Conservation (phyloP, 1,140 invertebrate genomes). For the Drosophila repleta region DNA sequence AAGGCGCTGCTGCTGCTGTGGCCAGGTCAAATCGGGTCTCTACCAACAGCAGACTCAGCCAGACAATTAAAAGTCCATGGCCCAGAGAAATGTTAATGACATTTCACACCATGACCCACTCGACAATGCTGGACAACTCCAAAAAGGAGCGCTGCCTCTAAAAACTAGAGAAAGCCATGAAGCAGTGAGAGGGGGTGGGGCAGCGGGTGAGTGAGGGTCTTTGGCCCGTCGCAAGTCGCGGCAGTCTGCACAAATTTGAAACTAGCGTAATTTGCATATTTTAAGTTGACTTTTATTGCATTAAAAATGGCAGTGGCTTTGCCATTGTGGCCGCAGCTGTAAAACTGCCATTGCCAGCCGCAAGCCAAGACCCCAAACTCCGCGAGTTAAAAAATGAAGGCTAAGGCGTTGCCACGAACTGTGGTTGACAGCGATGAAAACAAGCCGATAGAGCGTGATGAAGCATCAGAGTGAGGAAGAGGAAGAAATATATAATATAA, state of each 20-base stretch:
- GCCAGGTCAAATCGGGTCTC: conserved; percentile 53
- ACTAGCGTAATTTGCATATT: conserved; percentile 82
- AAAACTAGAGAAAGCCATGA: neutral
- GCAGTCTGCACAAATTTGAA: conserved; percentile 76
- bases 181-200: neutral
- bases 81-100: conserved; percentile 81
- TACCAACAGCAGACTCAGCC: conserved; percentile 44
- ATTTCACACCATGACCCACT: conserved; percentile 43
- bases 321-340: conserved; percentile 71
- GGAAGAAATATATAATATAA: no score
- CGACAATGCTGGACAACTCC: conserved; percentile 14
- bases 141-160: neutral
- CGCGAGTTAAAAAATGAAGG: conserved; percentile 1
- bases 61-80: conserved; percentile 82
- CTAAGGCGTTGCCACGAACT: conserved; percentile 31
- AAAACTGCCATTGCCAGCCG: conserved; percentile 28
- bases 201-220: no score
- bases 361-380: neutral
- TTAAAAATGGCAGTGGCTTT: conserved; percentile 76
- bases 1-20: conserved; percentile 35
- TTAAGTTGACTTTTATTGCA: conserved; percentile 82
- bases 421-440: neutral
- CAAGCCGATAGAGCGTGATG: neutral
- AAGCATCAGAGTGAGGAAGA: no score
- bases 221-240: conserved; percentile 29